Evolutionary conservation across 2,797 vertebrate species (phyloP).

Genomic region (Potorous gilbertii): DNA sequence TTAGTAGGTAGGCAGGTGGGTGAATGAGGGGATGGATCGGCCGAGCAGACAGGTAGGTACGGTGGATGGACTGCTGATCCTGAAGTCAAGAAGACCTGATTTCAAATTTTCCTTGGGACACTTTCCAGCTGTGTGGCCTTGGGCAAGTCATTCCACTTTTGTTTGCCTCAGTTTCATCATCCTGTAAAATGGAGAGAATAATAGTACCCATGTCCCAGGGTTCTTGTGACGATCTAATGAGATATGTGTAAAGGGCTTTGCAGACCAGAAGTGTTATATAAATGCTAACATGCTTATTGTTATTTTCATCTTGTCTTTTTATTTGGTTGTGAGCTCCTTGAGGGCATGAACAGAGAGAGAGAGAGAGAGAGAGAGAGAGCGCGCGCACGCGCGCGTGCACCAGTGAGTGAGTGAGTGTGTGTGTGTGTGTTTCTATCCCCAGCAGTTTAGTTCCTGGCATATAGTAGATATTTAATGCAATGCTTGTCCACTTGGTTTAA

Average conservation of each 20-base stretch:
- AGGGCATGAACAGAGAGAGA: neutral
- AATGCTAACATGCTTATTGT: neutral
- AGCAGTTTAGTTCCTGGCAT: neutral
- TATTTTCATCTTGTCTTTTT: neutral
- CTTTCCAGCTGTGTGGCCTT: neutral
- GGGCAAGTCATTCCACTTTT: too few species aligned
- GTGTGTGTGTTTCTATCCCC: too few species aligned
- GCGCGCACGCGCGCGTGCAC: too few species aligned
- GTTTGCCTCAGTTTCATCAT: neutral
- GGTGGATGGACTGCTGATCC: neutral
- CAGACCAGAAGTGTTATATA: neutral
- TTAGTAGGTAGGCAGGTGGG: too few species aligned
- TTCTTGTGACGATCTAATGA: too few species aligned
- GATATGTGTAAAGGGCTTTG: neutral
- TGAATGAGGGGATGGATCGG: neutral
- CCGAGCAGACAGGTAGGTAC: fast-evolving
- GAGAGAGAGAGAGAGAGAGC: too few species aligned
- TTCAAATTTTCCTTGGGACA: too few species aligned
- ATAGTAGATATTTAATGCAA: neutral
- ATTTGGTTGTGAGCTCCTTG: neutral
- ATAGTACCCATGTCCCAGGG: neutral
- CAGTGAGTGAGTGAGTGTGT: too few species aligned
- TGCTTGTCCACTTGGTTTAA: neutral
- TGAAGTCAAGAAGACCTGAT: neutral
- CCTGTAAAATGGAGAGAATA: neutral